A percentile compares a stretch with the other conserved stretches of the same genome.
Evolutionary conservation across 2,113 vertebrate genomes (phyloP).

Genomic region (Otocyon megalotis): DNA sequence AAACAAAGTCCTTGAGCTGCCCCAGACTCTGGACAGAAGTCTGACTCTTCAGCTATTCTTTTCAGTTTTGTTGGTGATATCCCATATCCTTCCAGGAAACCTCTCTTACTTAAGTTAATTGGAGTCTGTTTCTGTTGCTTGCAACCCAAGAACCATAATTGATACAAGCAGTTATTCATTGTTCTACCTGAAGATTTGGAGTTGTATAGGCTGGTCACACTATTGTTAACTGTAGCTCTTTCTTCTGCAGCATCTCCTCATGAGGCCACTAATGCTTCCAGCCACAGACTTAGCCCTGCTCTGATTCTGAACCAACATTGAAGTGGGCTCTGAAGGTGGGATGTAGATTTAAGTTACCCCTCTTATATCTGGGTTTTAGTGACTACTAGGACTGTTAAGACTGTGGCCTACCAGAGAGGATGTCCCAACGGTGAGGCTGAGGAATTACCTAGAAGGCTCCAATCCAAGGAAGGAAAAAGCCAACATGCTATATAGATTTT

Average conservation of each 20-base stretch:
- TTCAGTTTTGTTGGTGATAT: neutral
- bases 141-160: neutral
- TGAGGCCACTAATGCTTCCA: neutral
- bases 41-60: neutral
- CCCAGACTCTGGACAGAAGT: neutral
- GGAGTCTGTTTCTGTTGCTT: neutral
- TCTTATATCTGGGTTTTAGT: constrained; percentile 3
- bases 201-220: neutral
- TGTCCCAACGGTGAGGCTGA: neutral
- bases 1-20: neutral
- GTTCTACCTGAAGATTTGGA: neutral
- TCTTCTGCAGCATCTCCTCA: neutral
- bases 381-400: neutral
- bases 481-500: neutral
- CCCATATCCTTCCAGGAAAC: neutral
- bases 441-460: neutral
- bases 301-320: neutral
- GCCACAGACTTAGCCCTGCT: neutral
- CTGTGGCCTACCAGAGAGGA: neutral
- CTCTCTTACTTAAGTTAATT: neutral
- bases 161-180: neutral
- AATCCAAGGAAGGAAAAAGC: neutral
- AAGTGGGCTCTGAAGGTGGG: neutral
- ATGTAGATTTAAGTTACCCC: neutral
- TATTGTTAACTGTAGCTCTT: neutral